Evolutionary conservation across 1,140 invertebrate genomes (phyloP).

Genomic region (Latrodectus geometricus): DNA sequence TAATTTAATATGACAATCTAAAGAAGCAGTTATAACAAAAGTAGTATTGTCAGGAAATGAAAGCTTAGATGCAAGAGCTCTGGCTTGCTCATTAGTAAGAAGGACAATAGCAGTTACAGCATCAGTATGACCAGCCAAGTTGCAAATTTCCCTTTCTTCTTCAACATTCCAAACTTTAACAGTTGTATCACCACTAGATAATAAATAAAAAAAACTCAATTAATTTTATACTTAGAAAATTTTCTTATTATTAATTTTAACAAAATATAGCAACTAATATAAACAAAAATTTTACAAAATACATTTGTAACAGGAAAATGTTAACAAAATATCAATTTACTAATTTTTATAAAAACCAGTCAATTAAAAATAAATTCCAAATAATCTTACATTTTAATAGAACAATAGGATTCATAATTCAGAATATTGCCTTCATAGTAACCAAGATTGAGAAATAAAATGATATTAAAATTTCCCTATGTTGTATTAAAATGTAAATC

Average conservation of each 20-base stretch:
- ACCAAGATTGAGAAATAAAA: too few relatives aligned
- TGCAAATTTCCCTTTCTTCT: slow-evolving; percentile 1
- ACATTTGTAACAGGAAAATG: not conserved
- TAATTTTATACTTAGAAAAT: not conserved
- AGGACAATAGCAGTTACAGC: slow-evolving; percentile 39
- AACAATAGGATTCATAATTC: too few relatives aligned
- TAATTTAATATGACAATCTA: slow-evolving; percentile 44
- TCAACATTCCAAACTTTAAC: slow-evolving; percentile 51
- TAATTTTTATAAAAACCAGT: too few relatives aligned
- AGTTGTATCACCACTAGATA: slow-evolving; percentile 53
- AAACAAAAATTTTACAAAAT: not conserved
- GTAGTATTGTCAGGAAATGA: not conserved
- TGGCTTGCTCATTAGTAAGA: slow-evolving; percentile 3
- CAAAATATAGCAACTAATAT: too few relatives aligned
- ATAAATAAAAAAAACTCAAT: not conserved
- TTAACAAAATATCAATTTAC: too few relatives aligned
- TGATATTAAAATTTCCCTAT: too few relatives aligned
- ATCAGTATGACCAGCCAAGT: slow-evolving; percentile 46
- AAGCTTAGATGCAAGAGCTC: slow-evolving; percentile 7
- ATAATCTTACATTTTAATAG: too few relatives aligned
- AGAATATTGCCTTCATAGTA: too few relatives aligned
- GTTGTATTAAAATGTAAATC: too few relatives aligned
- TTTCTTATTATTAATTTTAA: too few relatives aligned
- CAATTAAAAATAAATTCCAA: too few relatives aligned
- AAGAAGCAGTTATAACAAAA: slow-evolving; percentile 41